Conservation (phyloP, 2,113 vertebrate genomes). For the Menura novaehollandiae region DNA sequence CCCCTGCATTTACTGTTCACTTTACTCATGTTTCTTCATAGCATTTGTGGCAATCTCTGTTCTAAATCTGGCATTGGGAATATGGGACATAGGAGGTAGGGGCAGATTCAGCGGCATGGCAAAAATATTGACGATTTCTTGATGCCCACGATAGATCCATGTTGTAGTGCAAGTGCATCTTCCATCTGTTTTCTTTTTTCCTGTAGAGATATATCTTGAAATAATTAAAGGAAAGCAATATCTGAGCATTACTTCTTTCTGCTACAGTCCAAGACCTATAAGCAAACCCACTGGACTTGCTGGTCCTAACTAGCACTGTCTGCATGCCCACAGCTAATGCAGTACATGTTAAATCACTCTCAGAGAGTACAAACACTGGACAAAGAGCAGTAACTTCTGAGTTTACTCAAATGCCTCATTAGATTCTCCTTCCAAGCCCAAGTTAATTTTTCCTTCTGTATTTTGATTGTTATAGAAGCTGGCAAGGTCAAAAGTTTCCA, state of each 20-base stretch:
- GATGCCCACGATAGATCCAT: background rate
- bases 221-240: background rate
- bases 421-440: background rate
- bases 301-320: background rate
- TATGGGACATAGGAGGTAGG: background rate
- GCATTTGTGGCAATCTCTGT: background rate
- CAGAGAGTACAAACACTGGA: background rate
- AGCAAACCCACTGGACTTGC: background rate
- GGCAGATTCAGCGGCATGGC: background rate
- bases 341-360: background rate
- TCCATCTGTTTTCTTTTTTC: background rate
- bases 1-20: background rate
- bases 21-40: background rate
- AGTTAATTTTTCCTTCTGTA: background rate
- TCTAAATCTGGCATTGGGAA: background rate
- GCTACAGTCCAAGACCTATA: background rate
- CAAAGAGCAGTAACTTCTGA: background rate
- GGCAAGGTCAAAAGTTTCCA: background rate
- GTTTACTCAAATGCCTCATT: background rate
- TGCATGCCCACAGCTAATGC: background rate
- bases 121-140: background rate
- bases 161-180: background rate
- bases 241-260: background rate
- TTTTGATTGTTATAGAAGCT: background rate
- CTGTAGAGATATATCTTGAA: background rate